Base-by-base conservation (phyloP, 2,888 invertebrate species). In the Hypomecis atomaria region DNA sequence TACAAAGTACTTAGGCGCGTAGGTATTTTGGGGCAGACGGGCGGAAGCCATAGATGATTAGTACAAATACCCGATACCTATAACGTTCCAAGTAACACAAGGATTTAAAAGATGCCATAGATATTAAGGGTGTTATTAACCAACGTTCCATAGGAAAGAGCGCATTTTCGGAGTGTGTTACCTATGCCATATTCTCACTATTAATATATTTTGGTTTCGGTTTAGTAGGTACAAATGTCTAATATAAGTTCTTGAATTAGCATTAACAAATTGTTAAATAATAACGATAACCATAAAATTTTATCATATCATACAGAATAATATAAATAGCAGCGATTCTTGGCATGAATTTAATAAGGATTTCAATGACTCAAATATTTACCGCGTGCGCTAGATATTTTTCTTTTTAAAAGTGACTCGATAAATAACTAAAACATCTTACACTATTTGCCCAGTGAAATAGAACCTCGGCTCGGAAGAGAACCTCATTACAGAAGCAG, bases 21-120 rank as follows among this genome's bases (percentile, higher is more conserved):
- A 52, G 65, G 47, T 84, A 82, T 85, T 88, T 85, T 76, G 83
- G 79, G 80, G 82, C 81, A 80, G 81, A 80, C 76, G 71, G 78
- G 66, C 74, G 67, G 87, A 91, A 90, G 85, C 89, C 91, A 23
- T 76, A 72, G 65, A 79, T 71, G 66, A 71, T 62, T 77, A 69
- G 75, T 77, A 83, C 82, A 79, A 80, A 77, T 72, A 79, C 70
- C 75, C 74, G 73, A 76, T 79, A 78, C 73, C 37, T 9, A 13
- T n/a, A 76, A 77, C 71, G 71, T 76, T 74, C 70, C 65, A 76
- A 76, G 74, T 77, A 74, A 76, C 75, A 74, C 74, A 71, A 63
- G 67, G 72, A 77, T 78, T 78, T 80, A 81, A 45, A 79, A 77
- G 75, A 73, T 78, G 78, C 76, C 76, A 37, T 45, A 10, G 23